A percentile compares a stretch with the other conserved stretches of the same genome.
These are phyloP conservation scores for Enteromius mattozi DNA, from an alignment of 2,797 vertebrate species.

Conservation along the genomic window DNA sequence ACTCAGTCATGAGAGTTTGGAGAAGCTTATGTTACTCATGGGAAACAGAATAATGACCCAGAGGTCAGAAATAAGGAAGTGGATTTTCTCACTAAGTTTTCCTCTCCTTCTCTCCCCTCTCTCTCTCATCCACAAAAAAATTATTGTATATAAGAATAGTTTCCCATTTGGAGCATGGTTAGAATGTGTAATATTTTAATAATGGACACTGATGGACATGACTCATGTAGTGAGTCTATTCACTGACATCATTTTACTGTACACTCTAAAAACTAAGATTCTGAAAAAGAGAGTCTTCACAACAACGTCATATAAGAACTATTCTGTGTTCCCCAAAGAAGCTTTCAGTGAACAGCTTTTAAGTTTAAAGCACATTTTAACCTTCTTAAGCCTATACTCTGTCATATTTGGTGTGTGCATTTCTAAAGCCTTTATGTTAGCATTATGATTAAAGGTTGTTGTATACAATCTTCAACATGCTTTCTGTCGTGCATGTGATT, in stretches of 20 bases:
- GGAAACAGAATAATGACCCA: slow-evolving; percentile 38
- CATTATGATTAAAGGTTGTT: not conserved
- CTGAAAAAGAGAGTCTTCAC: not conserved
- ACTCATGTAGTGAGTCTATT: not conserved
- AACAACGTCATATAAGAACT: not conserved
- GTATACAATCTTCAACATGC: not conserved
- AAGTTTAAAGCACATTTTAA: not conserved
- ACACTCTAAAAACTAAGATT: not conserved
- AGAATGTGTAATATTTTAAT: not conserved
- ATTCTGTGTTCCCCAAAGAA: not conserved
- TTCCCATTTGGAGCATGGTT: not conserved
- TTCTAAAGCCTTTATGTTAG: not conserved
- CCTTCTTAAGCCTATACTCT: not conserved
- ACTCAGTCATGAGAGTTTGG: slow-evolving; percentile 34
- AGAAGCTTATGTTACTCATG: slow-evolving; percentile 36
- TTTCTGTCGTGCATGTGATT: not conserved
- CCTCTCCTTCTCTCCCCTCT: slow-evolving; percentile 42
- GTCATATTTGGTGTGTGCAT: not conserved
- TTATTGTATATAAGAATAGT: slow-evolving; percentile 62
- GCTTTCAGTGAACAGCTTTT: not conserved
- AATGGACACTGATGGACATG: not conserved
- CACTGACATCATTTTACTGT: not conserved
- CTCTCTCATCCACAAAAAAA: not conserved
- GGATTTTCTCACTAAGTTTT: slow-evolving; percentile 38
- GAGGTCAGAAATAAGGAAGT: slow-evolving; percentile 34